Percentiles rank a stretch among this genome's conserved stretches.
These are phyloP conservation scores for Cheilosia vulpina DNA, from an alignment of 2,888 invertebrate genomes.

Conservation along the genomic window DNA sequence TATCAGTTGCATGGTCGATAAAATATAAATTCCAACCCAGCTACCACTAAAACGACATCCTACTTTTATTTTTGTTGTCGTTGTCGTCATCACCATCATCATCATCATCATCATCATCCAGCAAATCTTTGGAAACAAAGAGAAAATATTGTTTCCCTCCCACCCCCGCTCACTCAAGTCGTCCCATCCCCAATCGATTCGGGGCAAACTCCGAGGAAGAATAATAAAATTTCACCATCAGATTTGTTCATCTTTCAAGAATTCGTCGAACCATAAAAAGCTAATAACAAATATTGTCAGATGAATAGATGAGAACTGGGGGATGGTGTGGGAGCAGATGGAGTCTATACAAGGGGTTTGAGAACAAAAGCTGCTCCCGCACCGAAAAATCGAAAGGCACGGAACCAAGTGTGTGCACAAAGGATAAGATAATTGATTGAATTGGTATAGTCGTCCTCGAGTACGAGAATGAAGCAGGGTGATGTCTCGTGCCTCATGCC, in stretches of 20 bases:
- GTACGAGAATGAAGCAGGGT: neutral
- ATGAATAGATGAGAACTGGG: slow-evolving; percentile 49
- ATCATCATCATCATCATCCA: slow-evolving; percentile 40
- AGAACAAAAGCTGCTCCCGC: slow-evolving; percentile 38
- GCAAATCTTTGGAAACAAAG: slow-evolving; percentile 66
- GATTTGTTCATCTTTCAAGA: slow-evolving; percentile 75
- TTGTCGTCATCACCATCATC: slow-evolving; percentile 32
- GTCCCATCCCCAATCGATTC: neutral
- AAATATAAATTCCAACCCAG: slow-evolving; percentile 58
- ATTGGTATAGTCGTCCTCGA: slow-evolving; percentile 29
- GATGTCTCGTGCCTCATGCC: neutral
- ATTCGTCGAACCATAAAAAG: slow-evolving; percentile 75
- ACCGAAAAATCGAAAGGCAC: slow-evolving; percentile 48
- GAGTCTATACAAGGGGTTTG: too few relatives aligned
- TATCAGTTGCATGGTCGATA: slow-evolving; percentile 37
- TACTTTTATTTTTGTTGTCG: slow-evolving; percentile 6
- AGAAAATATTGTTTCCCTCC: slow-evolving; percentile 49
- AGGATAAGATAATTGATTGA: slow-evolving; percentile 75
- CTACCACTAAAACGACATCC: slow-evolving; percentile 53
- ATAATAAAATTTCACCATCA: slow-evolving; percentile 74
- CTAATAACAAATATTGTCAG: slow-evolving; percentile 75
- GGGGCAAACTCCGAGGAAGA: slow-evolving; percentile 35
- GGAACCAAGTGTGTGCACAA: slow-evolving; percentile 64
- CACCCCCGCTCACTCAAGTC: neutral
- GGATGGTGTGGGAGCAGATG: neutral